Evolutionary conservation across 1,140 invertebrate species (phyloP).

Genomic region (Ectropis grisescens): DNA sequence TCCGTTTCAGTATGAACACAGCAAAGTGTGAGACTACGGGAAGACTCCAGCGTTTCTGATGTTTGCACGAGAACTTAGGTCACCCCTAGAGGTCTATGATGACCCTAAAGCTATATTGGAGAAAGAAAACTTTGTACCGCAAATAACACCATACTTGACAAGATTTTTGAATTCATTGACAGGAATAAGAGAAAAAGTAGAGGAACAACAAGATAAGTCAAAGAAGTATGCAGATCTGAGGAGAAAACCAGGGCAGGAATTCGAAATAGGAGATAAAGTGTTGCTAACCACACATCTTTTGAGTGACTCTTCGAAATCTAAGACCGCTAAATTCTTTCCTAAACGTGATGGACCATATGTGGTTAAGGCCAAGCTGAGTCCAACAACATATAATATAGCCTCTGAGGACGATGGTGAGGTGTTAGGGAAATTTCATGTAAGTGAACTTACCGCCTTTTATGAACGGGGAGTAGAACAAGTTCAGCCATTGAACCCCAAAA

Average conservation of each 20-base stretch:
- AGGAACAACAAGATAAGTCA: slow-evolving; percentile 3
- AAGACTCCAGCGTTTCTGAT: slow-evolving; percentile 1
- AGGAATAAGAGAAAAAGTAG: slow-evolving; percentile 15
- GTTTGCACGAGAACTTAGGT: slow-evolving; percentile 11
- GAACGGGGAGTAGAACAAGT: slow-evolving; percentile 1
- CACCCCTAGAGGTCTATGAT: slow-evolving; percentile 11
- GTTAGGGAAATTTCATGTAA: slow-evolving; percentile 5
- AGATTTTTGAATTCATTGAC: slow-evolving; percentile 5
- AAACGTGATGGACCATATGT: slow-evolving; percentile 15
- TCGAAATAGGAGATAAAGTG: slow-evolving; percentile 10
- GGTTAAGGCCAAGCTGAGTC: slow-evolving; percentile 9
- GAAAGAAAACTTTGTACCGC: no score
- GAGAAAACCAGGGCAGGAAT: slow-evolving; percentile 1
- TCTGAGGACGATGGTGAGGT: not conserved
- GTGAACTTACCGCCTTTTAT: slow-evolving; percentile 1
- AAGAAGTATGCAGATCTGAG: slow-evolving; percentile 4
- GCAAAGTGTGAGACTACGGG: not conserved
- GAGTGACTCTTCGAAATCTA: slow-evolving; percentile 12
- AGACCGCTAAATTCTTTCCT: slow-evolving; percentile 16
- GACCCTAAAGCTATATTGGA: no score
- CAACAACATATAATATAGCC: slow-evolving; percentile 22
- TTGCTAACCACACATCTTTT: slow-evolving; percentile 12
- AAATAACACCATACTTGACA: no score
- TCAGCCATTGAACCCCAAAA: slow-evolving; percentile 1
- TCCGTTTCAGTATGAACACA: slow-evolving; percentile 1